Evolutionary conservation across 2,888 invertebrate species (phyloP).

Genomic region (Acronicta alni): DNA sequence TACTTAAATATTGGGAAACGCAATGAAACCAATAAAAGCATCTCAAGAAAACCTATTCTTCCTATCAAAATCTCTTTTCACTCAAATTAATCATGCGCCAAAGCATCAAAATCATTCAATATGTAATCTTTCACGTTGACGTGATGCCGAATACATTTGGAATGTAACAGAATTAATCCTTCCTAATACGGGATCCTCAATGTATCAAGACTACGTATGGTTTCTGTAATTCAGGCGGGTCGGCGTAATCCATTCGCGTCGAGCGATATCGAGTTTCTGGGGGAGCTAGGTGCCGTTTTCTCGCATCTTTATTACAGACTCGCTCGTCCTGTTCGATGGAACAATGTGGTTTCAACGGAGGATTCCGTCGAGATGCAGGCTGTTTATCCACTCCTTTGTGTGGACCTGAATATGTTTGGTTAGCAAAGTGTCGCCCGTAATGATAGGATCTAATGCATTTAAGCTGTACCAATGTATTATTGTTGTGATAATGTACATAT

Average conservation of each 20-base stretch:
- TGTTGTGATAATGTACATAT: slow-evolving; percentile 8
- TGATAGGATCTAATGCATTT: slow-evolving; percentile 47
- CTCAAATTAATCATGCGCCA: slow-evolving; percentile 34
- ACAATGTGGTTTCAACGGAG: slow-evolving; percentile 40
- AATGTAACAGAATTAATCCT: slow-evolving; percentile 82
- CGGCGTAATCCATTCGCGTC: slow-evolving; percentile 82
- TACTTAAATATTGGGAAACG: not conserved
- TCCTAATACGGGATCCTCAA: slow-evolving; percentile 80
- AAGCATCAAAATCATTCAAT: slow-evolving; percentile 53
- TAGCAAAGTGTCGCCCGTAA: slow-evolving; percentile 41
- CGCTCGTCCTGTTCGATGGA: slow-evolving; percentile 48
- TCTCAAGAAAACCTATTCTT: slow-evolving; percentile 2
- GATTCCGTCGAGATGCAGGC: slow-evolving; percentile 42
- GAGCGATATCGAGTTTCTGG: slow-evolving; percentile 81
- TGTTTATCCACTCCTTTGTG: slow-evolving; percentile 50
- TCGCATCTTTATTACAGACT: slow-evolving; percentile 67
- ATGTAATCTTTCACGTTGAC: slow-evolving; percentile 69
- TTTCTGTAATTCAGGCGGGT: slow-evolving; percentile 87
- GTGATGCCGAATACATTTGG: slow-evolving; percentile 75
- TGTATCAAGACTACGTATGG: slow-evolving; percentile 84
- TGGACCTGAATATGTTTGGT: slow-evolving; percentile 51
- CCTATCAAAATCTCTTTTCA: not conserved
- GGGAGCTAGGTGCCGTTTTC: slow-evolving; percentile 74
- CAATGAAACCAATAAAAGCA: slow-evolving; percentile 1
- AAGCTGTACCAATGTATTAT: slow-evolving; percentile 29